These are phyloP conservation scores for Chouioia cunea DNA, from an alignment of 2,888 invertebrate species.

Conservation along the genomic window DNA sequence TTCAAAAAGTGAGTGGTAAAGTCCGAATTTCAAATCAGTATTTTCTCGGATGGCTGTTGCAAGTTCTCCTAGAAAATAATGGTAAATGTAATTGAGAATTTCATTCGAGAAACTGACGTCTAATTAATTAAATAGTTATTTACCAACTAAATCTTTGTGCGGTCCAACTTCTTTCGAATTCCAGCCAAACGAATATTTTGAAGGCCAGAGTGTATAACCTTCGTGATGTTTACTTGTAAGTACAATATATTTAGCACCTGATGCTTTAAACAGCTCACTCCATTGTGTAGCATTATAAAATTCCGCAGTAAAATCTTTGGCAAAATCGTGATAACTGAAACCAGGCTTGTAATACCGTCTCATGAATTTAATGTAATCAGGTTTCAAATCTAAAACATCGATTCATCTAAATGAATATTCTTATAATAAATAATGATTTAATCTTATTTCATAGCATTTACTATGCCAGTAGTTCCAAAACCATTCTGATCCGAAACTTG, in stretches of 20 bases:
- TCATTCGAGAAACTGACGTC: neutral
- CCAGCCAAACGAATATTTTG: conserved; percentile 77
- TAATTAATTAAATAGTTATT: conserved; percentile 44
- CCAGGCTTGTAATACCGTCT: conserved; percentile 83
- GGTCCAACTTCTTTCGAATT: conserved; percentile 75
- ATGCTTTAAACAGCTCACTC: conserved; percentile 83
- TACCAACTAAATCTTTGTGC: conserved; percentile 78
- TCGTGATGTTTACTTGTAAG: conserved; percentile 77
- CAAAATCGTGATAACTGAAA: conserved; percentile 94
- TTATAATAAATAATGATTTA: neutral
- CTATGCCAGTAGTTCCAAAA: conserved; percentile 89
- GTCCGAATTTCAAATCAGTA: conserved; percentile 80
- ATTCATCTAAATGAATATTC: neutral
- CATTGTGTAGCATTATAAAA: conserved; percentile 87
- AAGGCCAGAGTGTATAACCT: conserved; percentile 76
- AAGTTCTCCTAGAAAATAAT: conserved; percentile 72
- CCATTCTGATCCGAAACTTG: conserved; percentile 90
- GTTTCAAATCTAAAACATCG: conserved; percentile 62
- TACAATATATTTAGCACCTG: conserved; percentile 87
- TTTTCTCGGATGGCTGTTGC: conserved; percentile 76
- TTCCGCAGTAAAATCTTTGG: conserved; percentile 87
- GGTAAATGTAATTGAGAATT: too few species aligned
- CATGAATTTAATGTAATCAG: conserved; percentile 78
- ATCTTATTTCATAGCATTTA: conserved; percentile 58
- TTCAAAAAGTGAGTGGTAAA: conserved; percentile 88